Evolutionary conservation across 2,888 invertebrate species (phyloP).

Genomic region (Elegia similella): DNA sequence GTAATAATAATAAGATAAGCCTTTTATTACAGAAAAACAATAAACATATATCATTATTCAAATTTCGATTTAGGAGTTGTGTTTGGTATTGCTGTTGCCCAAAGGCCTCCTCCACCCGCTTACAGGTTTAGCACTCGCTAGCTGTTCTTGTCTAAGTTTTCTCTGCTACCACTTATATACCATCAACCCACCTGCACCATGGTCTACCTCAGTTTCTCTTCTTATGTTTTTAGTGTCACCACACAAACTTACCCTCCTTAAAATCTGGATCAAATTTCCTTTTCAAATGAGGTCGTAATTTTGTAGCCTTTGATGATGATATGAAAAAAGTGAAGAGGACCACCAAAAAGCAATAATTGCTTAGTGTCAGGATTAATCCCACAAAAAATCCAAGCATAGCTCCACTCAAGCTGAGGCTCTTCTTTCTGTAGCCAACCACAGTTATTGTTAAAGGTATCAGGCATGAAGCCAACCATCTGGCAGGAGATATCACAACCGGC

Average conservation of each 20-base stretch:
- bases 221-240: too few species aligned
- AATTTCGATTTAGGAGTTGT: too few species aligned
- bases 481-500: slow-evolving; percentile 82
- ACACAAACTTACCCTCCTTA: slow-evolving; percentile 86
- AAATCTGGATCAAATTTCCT: slow-evolving; percentile 87
- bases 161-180: too few species aligned
- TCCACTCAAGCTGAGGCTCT: slow-evolving; percentile 86
- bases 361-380: slow-evolving; percentile 89
- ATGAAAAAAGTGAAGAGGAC: slow-evolving; percentile 89
- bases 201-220: too few species aligned
- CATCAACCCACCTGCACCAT: too few species aligned
- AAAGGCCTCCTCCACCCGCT: too few species aligned
- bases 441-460: slow-evolving; percentile 85
- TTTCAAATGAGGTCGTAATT: slow-evolving; percentile 85
- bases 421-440: slow-evolving; percentile 84
- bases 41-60: too few species aligned
- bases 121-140: too few species aligned
- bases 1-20: too few species aligned
- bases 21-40: too few species aligned
- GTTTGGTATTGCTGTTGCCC: too few species aligned
- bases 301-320: slow-evolving; percentile 90
- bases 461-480: slow-evolving; percentile 84
- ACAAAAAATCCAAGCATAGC: slow-evolving; percentile 86
- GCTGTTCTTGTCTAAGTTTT: too few species aligned
- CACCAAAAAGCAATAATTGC: slow-evolving; percentile 88